Percentiles rank a stretch among this genome's conserved stretches.
Conservation (phyloP, 2,888 invertebrate genomes). For the Temnothorax ravouxi region DNA sequence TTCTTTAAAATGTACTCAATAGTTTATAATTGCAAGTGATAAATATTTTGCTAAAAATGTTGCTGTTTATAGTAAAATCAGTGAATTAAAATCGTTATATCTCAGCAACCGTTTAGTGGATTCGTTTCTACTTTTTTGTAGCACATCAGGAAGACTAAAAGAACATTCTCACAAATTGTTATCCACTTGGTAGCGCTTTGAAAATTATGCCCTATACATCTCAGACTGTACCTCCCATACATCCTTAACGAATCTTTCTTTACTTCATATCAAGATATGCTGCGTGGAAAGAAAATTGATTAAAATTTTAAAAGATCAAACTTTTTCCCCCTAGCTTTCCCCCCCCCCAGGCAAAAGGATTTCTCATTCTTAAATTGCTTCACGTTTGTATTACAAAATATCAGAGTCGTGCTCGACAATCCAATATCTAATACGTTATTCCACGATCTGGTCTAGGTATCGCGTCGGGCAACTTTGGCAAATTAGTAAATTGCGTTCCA, state of each 20-base stretch:
- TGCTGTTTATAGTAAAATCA: too few relatives aligned
- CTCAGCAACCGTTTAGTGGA: too few relatives aligned
- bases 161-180: too few relatives aligned
- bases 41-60: neutral
- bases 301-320: neutral
- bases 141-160: too few relatives aligned
- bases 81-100: too few relatives aligned
- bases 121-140: too few relatives aligned
- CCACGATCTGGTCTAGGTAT: constrained; percentile 1
- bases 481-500: constrained; percentile 51
- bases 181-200: too few relatives aligned
- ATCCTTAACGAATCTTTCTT: neutral
- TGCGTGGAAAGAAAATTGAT: neutral
- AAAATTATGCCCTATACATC: too few relatives aligned
- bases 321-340: neutral
- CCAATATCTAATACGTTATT: constrained; percentile 34
- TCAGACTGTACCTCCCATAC: too few relatives aligned
- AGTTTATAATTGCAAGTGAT: neutral
- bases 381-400: neutral
- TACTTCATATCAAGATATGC: neutral
- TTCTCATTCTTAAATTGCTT: constrained; percentile 21
- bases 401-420: neutral
- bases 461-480: constrained; percentile 34
- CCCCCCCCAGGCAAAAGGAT: neutral
- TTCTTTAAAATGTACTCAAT: neutral